A percentile compares a stretch with the other conserved stretches of the same genome.
phyloP scores from a whole-genome alignment of 2,113 vertebrate genomes.

The Philantomba maxwellii region DNA sequence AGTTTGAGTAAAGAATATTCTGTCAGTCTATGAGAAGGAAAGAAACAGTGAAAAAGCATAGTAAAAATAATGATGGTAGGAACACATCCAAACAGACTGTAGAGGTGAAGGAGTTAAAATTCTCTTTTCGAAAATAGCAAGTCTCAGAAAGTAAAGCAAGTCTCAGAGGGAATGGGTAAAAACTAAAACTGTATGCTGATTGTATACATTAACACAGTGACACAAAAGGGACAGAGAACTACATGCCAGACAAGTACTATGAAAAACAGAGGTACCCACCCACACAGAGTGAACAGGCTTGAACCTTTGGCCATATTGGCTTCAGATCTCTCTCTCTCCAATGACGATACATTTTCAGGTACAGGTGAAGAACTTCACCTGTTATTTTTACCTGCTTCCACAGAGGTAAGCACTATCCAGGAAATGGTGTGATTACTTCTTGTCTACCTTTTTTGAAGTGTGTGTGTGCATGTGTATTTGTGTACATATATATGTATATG shows the following conservation, averaged over 20 bases:
- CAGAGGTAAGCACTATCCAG: constrained; percentile 31
- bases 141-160: not conserved
- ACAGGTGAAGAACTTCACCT: not conserved
- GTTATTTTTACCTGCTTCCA: not conserved
- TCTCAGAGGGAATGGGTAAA: not conserved
- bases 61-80: not conserved
- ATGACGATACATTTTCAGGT: not conserved
- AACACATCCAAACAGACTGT: not conserved
- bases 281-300: not conserved
- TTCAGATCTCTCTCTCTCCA: not conserved
- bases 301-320: not conserved
- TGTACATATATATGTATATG: not conserved
- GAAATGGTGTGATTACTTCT: constrained; percentile 32
- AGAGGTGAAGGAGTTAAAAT: constrained; percentile 7
- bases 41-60: not conserved
- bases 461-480: not conserved
- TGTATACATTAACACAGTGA: not conserved
- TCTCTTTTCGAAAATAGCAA: not conserved
- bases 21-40: not conserved
- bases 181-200: not conserved
- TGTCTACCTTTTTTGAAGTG: not conserved
- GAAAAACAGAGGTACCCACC: not conserved
- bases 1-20: not conserved
- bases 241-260: not conserved
- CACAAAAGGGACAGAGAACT: not conserved